Evolutionary conservation across 2,888 invertebrate species (phyloP).

Genomic region (Arctia plantaginis): DNA sequence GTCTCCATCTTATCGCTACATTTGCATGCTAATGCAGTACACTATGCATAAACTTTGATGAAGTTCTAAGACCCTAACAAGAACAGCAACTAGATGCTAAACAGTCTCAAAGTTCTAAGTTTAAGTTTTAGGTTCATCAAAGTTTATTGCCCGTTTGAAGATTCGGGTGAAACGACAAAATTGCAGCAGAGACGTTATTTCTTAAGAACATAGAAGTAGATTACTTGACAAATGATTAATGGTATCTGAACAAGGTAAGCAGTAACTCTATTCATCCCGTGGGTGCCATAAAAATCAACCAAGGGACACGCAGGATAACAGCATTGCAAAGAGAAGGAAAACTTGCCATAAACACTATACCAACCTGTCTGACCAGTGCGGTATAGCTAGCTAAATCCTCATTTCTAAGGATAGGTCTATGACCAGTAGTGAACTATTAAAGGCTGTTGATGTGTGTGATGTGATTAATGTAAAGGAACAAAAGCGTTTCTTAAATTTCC

Average conservation of each 20-base stretch:
- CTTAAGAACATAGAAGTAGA: not conserved
- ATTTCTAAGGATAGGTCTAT: too few species aligned
- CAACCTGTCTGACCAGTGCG: too few species aligned
- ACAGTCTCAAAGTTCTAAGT: not conserved
- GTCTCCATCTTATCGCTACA: not conserved
- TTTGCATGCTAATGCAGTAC: not conserved
- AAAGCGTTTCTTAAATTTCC: too few species aligned
- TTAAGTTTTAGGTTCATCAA: not conserved
- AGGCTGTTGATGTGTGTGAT: too few species aligned
- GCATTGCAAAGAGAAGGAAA: too few species aligned
- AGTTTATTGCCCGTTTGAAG: not conserved
- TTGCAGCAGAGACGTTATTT: not conserved
- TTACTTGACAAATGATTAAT: not conserved
- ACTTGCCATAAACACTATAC: too few species aligned
- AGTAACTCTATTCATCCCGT: too few species aligned
- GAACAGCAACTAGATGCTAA: slow-evolving; percentile 3
- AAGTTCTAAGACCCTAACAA: not conserved
- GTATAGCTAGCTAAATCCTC: too few species aligned
- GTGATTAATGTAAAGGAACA: too few species aligned
- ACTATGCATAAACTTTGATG: not conserved
- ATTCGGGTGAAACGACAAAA: not conserved
- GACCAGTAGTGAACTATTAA: too few species aligned
- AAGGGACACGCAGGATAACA: too few species aligned
- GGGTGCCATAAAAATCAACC: too few species aligned
- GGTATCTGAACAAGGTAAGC: not conserved